These are phyloP conservation scores for Chrysaora quinquecirrha DNA, from an alignment of 30 jellyfish, hydroid and myxozoan genomes.

Conservation along the genomic window DNA sequence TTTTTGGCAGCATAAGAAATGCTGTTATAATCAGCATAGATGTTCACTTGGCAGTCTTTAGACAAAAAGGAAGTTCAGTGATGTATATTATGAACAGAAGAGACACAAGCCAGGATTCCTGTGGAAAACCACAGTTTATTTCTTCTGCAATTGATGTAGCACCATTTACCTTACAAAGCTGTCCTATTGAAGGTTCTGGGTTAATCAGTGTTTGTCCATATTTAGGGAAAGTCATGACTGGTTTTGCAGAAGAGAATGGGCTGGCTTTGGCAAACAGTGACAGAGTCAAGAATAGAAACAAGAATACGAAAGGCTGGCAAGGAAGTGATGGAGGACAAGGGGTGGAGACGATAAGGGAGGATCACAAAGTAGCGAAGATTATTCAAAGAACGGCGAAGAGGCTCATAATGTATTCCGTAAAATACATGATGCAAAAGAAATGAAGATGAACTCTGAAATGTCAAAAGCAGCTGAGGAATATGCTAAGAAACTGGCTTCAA, in stretches of 20 bases:
- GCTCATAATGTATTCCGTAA: conserved; percentile 55
- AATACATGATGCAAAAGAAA: conserved; percentile 15
- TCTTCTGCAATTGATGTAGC: too few species aligned
- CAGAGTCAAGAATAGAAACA: background rate
- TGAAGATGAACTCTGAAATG: conserved; percentile 23
- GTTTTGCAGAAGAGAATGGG: background rate
- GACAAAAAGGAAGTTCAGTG: too few species aligned
- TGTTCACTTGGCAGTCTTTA: too few species aligned
- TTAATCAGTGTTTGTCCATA: too few species aligned
- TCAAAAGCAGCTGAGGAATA: conserved; percentile 32
- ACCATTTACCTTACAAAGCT: too few species aligned
- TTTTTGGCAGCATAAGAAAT: too few species aligned
- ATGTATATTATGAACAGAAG: too few species aligned
- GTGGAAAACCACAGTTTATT: too few species aligned
- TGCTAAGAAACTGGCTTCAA: conserved; percentile 20
- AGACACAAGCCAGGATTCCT: too few species aligned
- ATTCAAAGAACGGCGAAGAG: background rate
- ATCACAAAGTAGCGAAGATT: background rate
- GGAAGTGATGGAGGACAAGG: background rate
- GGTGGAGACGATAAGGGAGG: background rate
- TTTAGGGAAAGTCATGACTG: conserved; percentile 4
- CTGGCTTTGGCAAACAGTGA: background rate
- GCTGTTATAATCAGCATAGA: too few species aligned
- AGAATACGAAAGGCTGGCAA: background rate
- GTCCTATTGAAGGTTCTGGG: too few species aligned